These are phyloP conservation scores for Pomatostomus ruficeps DNA, from an alignment of 2,113 vertebrate genomes.

Conservation along the genomic window DNA sequence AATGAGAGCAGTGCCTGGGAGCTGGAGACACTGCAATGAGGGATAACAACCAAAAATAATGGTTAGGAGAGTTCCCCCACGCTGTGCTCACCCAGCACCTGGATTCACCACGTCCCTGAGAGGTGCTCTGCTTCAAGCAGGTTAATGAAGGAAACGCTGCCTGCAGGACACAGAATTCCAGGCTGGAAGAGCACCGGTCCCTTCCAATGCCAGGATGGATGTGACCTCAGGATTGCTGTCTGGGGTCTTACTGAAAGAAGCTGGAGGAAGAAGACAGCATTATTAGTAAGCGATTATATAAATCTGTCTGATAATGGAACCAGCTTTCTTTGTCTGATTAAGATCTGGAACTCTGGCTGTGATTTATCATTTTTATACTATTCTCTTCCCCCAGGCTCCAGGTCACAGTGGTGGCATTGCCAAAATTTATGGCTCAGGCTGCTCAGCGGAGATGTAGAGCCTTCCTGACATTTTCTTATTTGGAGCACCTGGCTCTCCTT, in stretches of 20 bases:
- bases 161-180: neutral
- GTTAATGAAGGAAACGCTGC: neutral
- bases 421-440: constrained; percentile 61
- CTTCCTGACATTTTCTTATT: constrained; percentile 69
- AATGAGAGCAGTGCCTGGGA: neutral
- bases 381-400: constrained; percentile 73
- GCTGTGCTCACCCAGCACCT: neutral
- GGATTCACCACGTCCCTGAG: neutral
- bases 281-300: constrained; percentile 60
- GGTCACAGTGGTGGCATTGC: constrained; percentile 67
- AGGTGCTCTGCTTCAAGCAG: neutral
- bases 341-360: constrained; percentile 64
- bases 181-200: neutral
- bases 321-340: constrained; percentile 76
- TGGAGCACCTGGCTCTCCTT: constrained; percentile 67
- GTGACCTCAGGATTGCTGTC: neutral
- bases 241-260: neutral
- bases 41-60: neutral
- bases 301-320: constrained; percentile 65
- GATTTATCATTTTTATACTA: constrained; percentile 79
- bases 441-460: constrained; percentile 54
- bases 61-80: neutral
- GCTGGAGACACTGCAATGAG: neutral
- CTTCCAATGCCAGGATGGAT: neutral
- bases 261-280: neutral